Percentiles rank a stretch among this genome's conserved stretches.
Conservation (phyloP, 2,888 invertebrate genomes). For the Dasypogon diadema region DNA sequence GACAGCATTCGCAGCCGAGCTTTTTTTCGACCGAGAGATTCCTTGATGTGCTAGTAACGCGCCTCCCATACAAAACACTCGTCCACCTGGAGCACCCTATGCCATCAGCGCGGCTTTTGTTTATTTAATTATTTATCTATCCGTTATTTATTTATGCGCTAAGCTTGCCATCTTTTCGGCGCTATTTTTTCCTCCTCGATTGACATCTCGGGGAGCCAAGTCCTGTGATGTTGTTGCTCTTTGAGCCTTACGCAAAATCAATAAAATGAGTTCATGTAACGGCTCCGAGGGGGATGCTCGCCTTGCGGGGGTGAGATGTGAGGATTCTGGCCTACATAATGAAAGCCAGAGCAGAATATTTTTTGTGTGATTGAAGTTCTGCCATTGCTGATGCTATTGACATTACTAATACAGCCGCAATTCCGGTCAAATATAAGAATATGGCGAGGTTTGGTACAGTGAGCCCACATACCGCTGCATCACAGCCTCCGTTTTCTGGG, state of each 20-base stretch:
- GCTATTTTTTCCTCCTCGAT: background rate
- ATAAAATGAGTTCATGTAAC: conserved; percentile 56
- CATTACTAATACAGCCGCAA: conserved; percentile 37
- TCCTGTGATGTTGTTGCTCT: conserved; percentile 49
- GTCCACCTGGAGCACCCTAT: background rate
- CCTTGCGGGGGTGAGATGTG: conserved; percentile 5
- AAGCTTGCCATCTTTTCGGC: conserved; percentile 5
- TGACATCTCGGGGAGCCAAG: conserved; percentile 37
- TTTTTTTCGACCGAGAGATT: conserved; percentile 28
- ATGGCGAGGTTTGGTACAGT: conserved; percentile 2
- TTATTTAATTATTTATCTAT: conserved; percentile 48
- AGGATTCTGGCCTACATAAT: conserved; percentile 54
- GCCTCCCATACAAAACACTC: background rate
- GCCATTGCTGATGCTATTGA: conserved; percentile 52
- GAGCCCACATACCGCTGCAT: background rate
- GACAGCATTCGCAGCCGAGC: conserved; percentile 37
- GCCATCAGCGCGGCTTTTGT: conserved; percentile 25
- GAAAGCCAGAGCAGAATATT: conserved; percentile 52
- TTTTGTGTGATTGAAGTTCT: conserved; percentile 54
- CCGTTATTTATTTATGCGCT: conserved; percentile 32
- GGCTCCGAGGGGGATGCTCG: conserved; percentile 51
- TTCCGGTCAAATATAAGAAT: background rate
- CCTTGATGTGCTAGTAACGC: background rate
- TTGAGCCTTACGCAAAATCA: conserved; percentile 55
- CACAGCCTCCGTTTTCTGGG: conserved; percentile 29